These are phyloP conservation scores for Drosophila eohydei DNA, from an alignment of 2,888 invertebrate species.

Conservation along the genomic window DNA sequence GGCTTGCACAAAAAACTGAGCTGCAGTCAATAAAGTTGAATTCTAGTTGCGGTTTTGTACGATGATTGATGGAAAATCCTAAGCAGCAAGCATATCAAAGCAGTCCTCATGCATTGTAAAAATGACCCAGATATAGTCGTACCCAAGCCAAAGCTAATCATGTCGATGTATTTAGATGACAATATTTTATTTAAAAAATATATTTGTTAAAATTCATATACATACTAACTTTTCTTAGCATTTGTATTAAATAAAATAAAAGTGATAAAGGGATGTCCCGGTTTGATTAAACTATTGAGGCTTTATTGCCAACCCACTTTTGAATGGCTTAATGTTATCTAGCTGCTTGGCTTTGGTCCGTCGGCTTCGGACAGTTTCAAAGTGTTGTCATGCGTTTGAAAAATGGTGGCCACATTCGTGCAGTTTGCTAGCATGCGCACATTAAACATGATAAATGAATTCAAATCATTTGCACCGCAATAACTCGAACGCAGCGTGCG, in stretches of 20 bases:
- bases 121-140: background rate
- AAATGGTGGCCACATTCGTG: conserved; percentile 63
- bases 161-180: background rate
- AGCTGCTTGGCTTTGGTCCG: conserved; percentile 28
- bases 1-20: background rate
- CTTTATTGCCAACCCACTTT: background rate
- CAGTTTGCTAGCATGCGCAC: conserved; percentile 49
- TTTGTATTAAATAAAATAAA: background rate
- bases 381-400: conserved; percentile 61
- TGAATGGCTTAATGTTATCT: conserved; percentile 37
- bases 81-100: background rate
- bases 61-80: conserved; percentile 24
- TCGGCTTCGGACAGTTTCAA: conserved; percentile 15
- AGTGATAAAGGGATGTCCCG: background rate
- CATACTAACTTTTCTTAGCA: background rate
- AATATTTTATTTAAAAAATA: background rate
- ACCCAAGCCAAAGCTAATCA: too few species aligned
- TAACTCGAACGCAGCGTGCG: conserved; percentile 51
- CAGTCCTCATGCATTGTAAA: background rate
- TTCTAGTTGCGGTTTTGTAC: background rate
- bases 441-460: conserved; percentile 79
- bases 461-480: conserved; percentile 73
- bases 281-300: background rate
- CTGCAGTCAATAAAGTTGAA: conserved; percentile 8
- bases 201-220: too few species aligned